phyloP scores from a whole-genome alignment of 2,113 vertebrate species.

The Acanthisitta chloris region DNA sequence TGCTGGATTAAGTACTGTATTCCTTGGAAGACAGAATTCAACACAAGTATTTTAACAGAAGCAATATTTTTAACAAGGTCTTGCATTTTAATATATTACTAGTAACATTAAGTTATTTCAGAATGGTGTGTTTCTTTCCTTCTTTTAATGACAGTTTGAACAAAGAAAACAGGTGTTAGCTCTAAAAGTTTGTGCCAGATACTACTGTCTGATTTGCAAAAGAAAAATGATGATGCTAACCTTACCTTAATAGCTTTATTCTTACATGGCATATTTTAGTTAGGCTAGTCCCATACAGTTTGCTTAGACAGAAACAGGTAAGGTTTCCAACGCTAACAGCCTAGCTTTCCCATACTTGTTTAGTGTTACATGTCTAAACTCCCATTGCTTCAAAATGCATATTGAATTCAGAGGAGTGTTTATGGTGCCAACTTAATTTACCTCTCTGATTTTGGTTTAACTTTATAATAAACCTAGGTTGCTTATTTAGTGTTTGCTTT shows the following conservation, averaged over 20 bases:
- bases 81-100: neutral
- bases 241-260: neutral
- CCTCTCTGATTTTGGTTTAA: neutral
- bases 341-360: neutral
- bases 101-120: neutral
- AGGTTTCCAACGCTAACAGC: neutral
- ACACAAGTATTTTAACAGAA: neutral
- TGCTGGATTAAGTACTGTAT: neutral
- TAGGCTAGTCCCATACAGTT: neutral
- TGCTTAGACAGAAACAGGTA: neutral
- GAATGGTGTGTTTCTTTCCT: neutral
- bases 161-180: neutral
- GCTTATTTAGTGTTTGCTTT: neutral
- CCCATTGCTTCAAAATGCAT: neutral
- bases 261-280: neutral
- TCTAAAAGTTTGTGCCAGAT: neutral
- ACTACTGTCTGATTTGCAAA: neutral
- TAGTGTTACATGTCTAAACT: neutral
- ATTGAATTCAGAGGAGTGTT: neutral
- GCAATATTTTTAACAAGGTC: neutral
- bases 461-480: neutral
- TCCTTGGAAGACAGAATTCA: neutral
- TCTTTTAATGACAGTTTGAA: neutral
- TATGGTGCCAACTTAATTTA: neutral
- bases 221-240: neutral